phyloP scores from a whole-genome alignment of 2,888 invertebrate genomes.

The Linyphia triangularis region DNA sequence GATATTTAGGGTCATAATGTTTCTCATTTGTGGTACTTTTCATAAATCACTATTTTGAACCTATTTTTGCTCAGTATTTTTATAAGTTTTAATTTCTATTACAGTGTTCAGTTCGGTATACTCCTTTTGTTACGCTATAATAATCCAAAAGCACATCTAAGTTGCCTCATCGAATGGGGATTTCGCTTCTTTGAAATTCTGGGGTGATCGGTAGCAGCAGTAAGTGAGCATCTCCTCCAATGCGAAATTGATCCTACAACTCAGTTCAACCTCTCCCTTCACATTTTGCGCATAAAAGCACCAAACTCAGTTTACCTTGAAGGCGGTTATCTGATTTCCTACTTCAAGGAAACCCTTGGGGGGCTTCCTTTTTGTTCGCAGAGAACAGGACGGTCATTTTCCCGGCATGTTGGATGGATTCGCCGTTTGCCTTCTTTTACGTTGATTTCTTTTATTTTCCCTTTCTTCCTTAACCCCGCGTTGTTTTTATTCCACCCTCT shows the following conservation, averaged over 20 bases:
- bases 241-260: slow-evolving; percentile 41
- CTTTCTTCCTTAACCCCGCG: neutral
- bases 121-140: too few species aligned
- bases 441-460: slow-evolving; percentile 9
- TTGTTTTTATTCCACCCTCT: neutral
- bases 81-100: too few species aligned
- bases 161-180: too few species aligned
- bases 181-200: neutral
- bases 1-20: too few species aligned
- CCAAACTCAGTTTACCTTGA: slow-evolving; percentile 56
- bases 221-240: neutral
- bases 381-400: slow-evolving; percentile 68
- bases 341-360: slow-evolving; percentile 44
- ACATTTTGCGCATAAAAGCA: slow-evolving; percentile 65
- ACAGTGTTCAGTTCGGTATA: too few species aligned
- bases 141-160: too few species aligned
- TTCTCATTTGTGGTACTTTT: too few species aligned
- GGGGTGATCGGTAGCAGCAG: neutral
- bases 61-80: too few species aligned
- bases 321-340: slow-evolving; percentile 72
- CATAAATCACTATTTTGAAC: too few species aligned
- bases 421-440: slow-evolving; percentile 8
- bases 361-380: slow-evolving; percentile 53
- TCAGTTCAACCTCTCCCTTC: neutral
- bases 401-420: slow-evolving; percentile 55